Conservation (phyloP, 2,113 vertebrate species). For the Rynchops niger region DNA sequence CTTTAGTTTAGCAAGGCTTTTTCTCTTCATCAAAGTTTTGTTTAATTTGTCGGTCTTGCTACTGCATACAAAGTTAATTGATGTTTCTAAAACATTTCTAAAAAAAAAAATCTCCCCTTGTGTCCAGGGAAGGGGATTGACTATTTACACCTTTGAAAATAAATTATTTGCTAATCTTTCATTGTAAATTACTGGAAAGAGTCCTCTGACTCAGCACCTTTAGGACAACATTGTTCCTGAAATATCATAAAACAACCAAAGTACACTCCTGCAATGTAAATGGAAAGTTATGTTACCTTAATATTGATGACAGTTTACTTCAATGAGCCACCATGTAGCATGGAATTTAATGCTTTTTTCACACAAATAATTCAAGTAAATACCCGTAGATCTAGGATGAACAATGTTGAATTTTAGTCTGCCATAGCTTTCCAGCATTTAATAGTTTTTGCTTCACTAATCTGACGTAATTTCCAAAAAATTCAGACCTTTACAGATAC, state of each 20-base stretch:
- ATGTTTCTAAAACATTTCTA: background rate
- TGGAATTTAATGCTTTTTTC: background rate
- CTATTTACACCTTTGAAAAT: background rate
- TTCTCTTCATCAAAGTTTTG: background rate
- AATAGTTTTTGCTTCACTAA: conserved; percentile 36
- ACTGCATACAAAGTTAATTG: background rate
- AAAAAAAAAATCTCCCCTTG: background rate
- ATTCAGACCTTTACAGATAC: conserved; percentile 36
- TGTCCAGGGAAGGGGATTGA: rapidly evolving
- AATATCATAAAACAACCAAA: background rate
- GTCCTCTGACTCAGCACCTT: background rate
- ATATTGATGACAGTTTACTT: background rate
- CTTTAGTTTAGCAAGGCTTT: background rate
- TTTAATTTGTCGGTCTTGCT: background rate
- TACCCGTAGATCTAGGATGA: background rate
- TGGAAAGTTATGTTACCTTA: background rate
- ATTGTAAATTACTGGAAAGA: background rate
- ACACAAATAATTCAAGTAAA: background rate
- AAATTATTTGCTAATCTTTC: background rate
- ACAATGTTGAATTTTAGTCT: background rate
- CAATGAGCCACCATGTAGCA: background rate
- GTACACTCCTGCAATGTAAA: background rate
- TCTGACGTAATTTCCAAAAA: conserved; percentile 35
- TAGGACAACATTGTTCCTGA: background rate
- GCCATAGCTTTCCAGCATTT: conserved; percentile 2